These are phyloP conservation scores for Achroia grisella DNA, from an alignment of 1,140 invertebrate genomes.

Conservation along the genomic window DNA sequence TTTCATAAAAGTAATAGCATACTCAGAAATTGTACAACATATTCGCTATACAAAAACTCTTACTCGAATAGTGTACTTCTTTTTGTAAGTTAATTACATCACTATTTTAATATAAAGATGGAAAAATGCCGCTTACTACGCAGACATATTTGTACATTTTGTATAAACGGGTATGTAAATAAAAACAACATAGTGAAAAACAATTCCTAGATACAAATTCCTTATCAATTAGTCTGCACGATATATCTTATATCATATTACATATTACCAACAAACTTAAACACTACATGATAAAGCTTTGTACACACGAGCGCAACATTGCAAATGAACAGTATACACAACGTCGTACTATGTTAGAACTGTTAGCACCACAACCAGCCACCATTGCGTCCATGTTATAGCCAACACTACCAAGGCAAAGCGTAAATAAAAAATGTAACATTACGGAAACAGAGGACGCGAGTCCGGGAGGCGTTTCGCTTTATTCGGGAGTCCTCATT, in stretches of 20 bases:
- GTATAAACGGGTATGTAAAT: no score
- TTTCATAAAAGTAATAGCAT: no score
- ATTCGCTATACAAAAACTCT: constrained; percentile 10
- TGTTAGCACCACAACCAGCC: constrained; percentile 68
- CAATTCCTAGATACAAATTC: not conserved
- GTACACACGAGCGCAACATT: constrained; percentile 41
- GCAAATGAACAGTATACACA: constrained; percentile 48
- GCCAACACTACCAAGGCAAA: constrained; percentile 71
- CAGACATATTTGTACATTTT: no score
- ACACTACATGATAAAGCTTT: constrained; percentile 29
- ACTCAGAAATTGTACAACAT: no score
- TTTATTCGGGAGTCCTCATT: constrained; percentile 28
- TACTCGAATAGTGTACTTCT: constrained; percentile 6
- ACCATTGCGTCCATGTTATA: constrained; percentile 59
- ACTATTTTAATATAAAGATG: no score
- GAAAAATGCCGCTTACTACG: no score
- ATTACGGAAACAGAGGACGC: constrained; percentile 69
- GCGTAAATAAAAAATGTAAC: constrained; percentile 65
- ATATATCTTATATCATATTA: constrained; percentile 1
- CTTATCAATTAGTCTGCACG: not conserved
- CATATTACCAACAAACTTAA: constrained; percentile 32
- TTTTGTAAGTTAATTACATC: no score
- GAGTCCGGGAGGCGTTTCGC: constrained; percentile 61
- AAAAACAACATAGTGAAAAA: not conserved
- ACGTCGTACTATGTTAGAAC: constrained; percentile 56